Percentiles rank a stretch among this genome's conserved stretches.
Evolutionary conservation across 2,113 vertebrate genomes (phyloP).

Genomic region (Gila orcuttii): DNA sequence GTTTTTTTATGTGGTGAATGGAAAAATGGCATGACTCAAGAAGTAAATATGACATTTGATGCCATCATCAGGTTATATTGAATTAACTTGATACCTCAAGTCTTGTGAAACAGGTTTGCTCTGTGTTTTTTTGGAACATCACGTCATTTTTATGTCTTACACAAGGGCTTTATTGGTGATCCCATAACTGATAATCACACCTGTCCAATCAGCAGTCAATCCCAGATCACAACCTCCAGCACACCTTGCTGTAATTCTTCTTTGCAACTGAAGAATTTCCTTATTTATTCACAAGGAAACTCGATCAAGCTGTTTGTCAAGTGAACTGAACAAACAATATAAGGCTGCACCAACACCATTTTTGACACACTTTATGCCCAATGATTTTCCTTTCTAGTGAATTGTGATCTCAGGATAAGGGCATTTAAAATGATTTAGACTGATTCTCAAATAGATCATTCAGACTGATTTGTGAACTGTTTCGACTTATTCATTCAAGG

Average conservation of each 20-base stretch:
- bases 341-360: neutral
- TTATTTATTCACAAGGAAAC: slow-evolving; percentile 2
- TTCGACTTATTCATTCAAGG: neutral
- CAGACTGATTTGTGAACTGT: neutral
- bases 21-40: slow-evolving; percentile 23
- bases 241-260: slow-evolving; percentile 14
- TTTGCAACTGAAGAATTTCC: neutral
- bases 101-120: slow-evolving; percentile 30
- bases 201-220: neutral
- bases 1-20: slow-evolving; percentile 27
- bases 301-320: slow-evolving; percentile 3
- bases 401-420: neutral
- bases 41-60: slow-evolving; percentile 30
- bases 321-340: neutral
- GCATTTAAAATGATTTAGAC: neutral
- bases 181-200: neutral
- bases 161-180: neutral
- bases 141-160: neutral
- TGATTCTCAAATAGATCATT: neutral
- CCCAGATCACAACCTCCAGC: neutral
- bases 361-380: neutral
- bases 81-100: slow-evolving; percentile 15
- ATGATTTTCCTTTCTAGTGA: neutral
- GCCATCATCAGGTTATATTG: slow-evolving; percentile 9
- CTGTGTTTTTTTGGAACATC: slow-evolving; percentile 27